Base-by-base conservation (phyloP, 2,888 invertebrate species). In the Diaprepes abbreviatus region DNA sequence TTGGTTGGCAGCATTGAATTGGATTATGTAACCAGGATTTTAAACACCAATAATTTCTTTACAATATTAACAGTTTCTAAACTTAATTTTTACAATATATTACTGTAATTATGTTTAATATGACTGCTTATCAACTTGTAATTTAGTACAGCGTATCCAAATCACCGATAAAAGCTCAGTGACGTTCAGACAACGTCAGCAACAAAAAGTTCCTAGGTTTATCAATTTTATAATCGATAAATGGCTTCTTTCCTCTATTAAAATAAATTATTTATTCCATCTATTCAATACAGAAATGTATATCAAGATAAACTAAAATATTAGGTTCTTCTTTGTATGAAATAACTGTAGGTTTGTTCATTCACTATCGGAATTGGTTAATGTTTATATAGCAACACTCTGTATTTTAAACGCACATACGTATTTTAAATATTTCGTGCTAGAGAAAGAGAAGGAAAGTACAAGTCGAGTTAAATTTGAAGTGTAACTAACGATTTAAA, bases 1-100 rank as follows among this genome's bases (percentile, higher is more conserved):
- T 62, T 21, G n/a, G 19, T 74, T 75, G 76, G 74, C 67, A 68
- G 45, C 67, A 70, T 17, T 73, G 62, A 5, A 16, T n/a, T 54
- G 19, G 54, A 55, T 70, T 59, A 62, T 65, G 19, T 68, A 70
- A 65, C 54, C 36, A 48, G 40, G n/a, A 54, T 65, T 19, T 17
- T 21, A 62, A 63, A 38, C 19, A 28, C 14, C 36, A 36, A 31
- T 31, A 9, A 63, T 28, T 35, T 33, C 38, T 43, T 59, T 55
- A 43, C 60, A 40, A 28, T 24, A 40, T 58, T 40, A 35, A 59
- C 5, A 52, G 2, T n/a, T 4, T 19, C 24, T 64, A 55, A 16
- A 24, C n/a, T 24, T 19, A 3, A 19, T 21, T 35, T 55, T 33
- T n/a, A 36, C n/a, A 9, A 6, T 3, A 36, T 7, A 0, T 2